Percentiles rank a stretch among this genome's conserved stretches.
These are phyloP conservation scores for Fringilla coelebs DNA, from an alignment of 2,797 vertebrate genomes.

Conservation along the genomic window DNA sequence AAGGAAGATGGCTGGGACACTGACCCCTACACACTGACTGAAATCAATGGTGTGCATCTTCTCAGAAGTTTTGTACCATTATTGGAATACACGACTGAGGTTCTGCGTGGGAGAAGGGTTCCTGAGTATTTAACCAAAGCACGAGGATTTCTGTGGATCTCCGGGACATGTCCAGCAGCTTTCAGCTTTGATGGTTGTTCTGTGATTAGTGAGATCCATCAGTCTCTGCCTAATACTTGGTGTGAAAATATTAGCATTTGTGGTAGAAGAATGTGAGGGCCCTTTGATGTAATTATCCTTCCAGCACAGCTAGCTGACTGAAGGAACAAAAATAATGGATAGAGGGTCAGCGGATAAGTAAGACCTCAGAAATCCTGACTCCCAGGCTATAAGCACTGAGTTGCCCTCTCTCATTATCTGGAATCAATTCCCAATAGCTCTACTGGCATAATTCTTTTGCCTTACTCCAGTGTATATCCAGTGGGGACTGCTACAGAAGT, in stretches of 20 bases:
- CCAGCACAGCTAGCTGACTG: not conserved
- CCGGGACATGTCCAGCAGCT: not conserved
- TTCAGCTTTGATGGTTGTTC: not conserved
- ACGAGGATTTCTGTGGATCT: not conserved
- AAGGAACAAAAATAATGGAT: not conserved
- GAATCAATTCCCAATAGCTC: not conserved
- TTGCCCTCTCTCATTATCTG: not conserved
- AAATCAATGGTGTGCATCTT: conserved; percentile 68
- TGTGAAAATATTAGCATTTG: not conserved
- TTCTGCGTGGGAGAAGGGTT: not conserved
- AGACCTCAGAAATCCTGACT: not conserved
- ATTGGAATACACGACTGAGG: not conserved
- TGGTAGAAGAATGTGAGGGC: not conserved
- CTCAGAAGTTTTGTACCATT: not conserved
- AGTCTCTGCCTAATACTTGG: not conserved
- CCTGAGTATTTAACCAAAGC: not conserved
- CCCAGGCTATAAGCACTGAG: not conserved
- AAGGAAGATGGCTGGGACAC: conserved; percentile 75
- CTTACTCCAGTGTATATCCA: not conserved
- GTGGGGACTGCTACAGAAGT: not conserved
- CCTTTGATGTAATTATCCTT: not conserved
- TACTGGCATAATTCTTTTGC: not conserved
- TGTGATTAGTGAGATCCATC: not conserved
- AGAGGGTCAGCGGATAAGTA: not conserved
- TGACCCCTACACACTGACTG: conserved; percentile 70